Percentiles rank a stretch among this genome's conserved stretches.
Conservation (phyloP, 2,797 vertebrate species). For the Naso thynnoides region DNA sequence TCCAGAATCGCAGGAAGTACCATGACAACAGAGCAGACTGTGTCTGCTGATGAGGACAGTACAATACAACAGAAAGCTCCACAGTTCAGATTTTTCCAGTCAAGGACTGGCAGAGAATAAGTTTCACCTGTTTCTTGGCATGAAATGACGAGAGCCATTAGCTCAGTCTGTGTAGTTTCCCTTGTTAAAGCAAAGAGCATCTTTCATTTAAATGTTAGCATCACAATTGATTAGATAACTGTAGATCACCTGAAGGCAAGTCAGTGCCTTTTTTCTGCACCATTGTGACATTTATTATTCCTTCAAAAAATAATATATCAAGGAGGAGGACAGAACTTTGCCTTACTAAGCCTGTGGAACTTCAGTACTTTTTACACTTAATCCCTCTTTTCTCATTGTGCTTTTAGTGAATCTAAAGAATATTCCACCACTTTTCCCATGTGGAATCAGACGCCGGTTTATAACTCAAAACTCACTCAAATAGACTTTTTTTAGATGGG, state of each 20-base stretch:
- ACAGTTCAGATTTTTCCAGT: neutral
- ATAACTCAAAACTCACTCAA: constrained; percentile 16
- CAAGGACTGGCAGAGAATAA: neutral
- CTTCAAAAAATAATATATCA: constrained; percentile 23
- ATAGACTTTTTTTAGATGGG: constrained; percentile 10
- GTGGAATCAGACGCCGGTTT: constrained; percentile 38
- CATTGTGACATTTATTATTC: constrained; percentile 54
- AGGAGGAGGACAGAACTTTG: constrained; percentile 74
- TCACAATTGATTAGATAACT: constrained; percentile 28
- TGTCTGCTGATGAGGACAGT: neutral
- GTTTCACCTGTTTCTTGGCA: constrained; percentile 29
- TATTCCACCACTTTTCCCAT: constrained; percentile 33
- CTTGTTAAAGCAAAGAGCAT: constrained; percentile 32
- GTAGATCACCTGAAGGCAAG: constrained; percentile 69
- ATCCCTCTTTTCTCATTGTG: constrained; percentile 64
- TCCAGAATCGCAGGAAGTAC: neutral
- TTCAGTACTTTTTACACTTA: constrained; percentile 55
- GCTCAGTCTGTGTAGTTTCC: constrained; percentile 34
- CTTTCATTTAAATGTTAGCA: constrained; percentile 6
- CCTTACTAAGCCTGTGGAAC: constrained; percentile 84
- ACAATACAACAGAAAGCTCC: neutral
- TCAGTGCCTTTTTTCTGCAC: constrained; percentile 73
- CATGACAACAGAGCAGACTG: neutral
- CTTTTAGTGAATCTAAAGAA: constrained; percentile 41
- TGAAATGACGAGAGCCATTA: constrained; percentile 35